phyloP scores from a whole-genome alignment of 2,888 invertebrate genomes.

The Apoda limacodes region DNA sequence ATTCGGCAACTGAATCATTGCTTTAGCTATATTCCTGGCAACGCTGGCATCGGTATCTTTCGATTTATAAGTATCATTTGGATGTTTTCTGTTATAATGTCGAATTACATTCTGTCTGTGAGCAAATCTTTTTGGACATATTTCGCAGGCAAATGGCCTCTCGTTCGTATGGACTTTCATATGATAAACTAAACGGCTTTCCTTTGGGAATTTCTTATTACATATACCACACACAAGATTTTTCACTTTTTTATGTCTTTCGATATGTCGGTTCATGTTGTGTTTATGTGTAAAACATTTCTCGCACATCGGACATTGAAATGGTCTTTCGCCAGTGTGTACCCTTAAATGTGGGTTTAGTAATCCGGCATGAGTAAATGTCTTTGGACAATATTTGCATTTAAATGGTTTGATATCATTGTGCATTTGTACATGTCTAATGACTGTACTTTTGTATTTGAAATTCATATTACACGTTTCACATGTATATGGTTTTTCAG shows the following conservation, averaged over 20 bases:
- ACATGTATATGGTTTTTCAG: constrained; percentile 23
- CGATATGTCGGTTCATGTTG: constrained; percentile 39
- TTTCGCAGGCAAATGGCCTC: constrained; percentile 36
- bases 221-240: constrained; percentile 41
- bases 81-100: constrained; percentile 46
- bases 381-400: constrained; percentile 29
- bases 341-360: constrained; percentile 35
- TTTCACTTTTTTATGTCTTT: constrained; percentile 35
- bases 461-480: constrained; percentile 28
- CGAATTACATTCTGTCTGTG: constrained; percentile 44
- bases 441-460: constrained; percentile 38
- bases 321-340: constrained; percentile 38
- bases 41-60: constrained; percentile 41
- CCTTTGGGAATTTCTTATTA: constrained; percentile 39
- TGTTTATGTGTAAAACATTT: constrained; percentile 43
- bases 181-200: constrained; percentile 43
- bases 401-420: constrained; percentile 25
- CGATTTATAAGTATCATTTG: constrained; percentile 29
- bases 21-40: constrained; percentile 18
- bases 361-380: constrained; percentile 25
- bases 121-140: constrained; percentile 41
- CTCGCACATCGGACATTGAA: constrained; percentile 30
- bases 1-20: too few species aligned
- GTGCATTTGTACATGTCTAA: constrained; percentile 35
- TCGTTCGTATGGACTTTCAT: constrained; percentile 40